Conservation (phyloP, 2,113 vertebrate genomes). For the Opisthocomus hoazin region DNA sequence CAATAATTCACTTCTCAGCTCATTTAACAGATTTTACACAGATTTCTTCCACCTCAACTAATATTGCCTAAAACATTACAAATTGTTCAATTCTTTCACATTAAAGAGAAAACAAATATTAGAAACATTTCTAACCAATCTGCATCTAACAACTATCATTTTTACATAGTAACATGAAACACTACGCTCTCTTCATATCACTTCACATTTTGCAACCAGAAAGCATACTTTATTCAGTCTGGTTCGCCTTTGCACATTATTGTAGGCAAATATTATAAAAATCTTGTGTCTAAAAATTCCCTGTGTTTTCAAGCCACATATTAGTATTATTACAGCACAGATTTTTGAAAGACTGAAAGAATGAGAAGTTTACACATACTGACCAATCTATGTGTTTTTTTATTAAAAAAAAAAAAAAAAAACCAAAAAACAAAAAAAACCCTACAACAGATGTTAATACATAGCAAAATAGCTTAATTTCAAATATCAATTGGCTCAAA, state of each 20-base stretch:
- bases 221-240: neutral
- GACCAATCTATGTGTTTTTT: neutral
- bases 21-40: constrained; percentile 5
- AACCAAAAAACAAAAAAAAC: too few species aligned
- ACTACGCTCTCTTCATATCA: neutral
- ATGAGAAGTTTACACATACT: neutral
- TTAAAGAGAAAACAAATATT: constrained; percentile 22
- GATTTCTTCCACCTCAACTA: constrained; percentile 19
- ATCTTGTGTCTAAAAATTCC: neutral
- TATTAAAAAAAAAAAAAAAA: neutral
- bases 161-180: neutral
- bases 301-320: neutral
- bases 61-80: neutral
- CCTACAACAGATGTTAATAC: neutral
- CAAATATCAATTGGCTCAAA: neutral
- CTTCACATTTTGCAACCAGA: neutral
- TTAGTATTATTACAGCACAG: neutral
- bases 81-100: neutral
- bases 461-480: neutral
- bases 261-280: neutral
- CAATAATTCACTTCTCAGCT: neutral
- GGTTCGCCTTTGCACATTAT: neutral
- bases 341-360: neutral
- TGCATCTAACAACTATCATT: neutral
- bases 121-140: neutral